Percentiles rank a stretch among this genome's conserved stretches.
phyloP scores from a whole-genome alignment of 2,113 vertebrate species.

The Natator depressus region DNA sequence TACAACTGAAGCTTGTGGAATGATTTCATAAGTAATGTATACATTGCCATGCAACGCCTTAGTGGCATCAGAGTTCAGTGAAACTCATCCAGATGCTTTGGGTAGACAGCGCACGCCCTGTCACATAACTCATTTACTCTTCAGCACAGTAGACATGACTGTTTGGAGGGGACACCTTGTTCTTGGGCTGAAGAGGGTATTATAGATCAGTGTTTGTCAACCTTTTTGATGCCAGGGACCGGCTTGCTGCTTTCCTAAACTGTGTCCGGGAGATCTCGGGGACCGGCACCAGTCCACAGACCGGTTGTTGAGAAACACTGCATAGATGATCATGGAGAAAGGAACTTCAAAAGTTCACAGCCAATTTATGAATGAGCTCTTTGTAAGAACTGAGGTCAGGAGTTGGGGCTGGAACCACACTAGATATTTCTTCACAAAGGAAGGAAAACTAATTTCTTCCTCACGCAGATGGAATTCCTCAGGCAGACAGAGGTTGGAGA shows the following conservation, averaged over 20 bases:
- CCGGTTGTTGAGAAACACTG: too few relatives aligned
- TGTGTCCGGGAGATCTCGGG: too few relatives aligned
- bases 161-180: not conserved
- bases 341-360: not conserved
- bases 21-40: slow-evolving; percentile 7
- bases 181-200: not conserved
- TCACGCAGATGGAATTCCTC: not conserved
- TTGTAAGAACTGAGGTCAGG: not conserved
- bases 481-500: not conserved
- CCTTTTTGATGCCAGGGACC: too few relatives aligned
- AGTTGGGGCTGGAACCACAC: not conserved
- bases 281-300: too few relatives aligned
- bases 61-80: not conserved
- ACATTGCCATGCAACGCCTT: not conserved
- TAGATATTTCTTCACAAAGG: not conserved
- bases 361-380: slow-evolving; percentile 4
- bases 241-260: too few relatives aligned
- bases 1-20: not conserved
- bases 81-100: not conserved
- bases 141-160: not conserved
- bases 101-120: not conserved
- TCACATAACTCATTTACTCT: not conserved
- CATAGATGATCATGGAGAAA: not conserved
- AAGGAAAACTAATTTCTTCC: not conserved
- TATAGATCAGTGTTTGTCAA: not conserved